Evolutionary conservation across 2,113 vertebrate genomes (phyloP).

Genomic region (Oncorhynchus mykiss): DNA sequence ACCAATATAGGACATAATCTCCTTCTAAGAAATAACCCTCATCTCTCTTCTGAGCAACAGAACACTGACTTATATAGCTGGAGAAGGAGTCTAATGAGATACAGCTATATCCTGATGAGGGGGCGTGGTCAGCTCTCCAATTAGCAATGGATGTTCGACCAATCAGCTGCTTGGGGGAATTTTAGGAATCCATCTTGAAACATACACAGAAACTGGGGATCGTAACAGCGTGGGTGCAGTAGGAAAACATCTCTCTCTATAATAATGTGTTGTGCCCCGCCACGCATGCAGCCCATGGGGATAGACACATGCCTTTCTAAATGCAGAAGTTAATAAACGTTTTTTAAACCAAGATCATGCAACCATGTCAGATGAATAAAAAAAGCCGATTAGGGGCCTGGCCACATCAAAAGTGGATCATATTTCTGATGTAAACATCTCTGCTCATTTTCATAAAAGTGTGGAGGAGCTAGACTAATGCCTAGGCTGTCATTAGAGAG

Average conservation of each 20-base stretch:
- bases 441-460: slow-evolving; percentile 53
- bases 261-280: background rate
- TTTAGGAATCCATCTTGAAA: too few relatives aligned
- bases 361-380: slow-evolving; percentile 62
- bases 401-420: slow-evolving; percentile 63
- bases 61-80: too few relatives aligned
- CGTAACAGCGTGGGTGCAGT: background rate
- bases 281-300: slow-evolving; percentile 5
- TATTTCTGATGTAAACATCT: slow-evolving; percentile 59
- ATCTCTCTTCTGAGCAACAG: too few relatives aligned
- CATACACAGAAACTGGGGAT: too few relatives aligned
- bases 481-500: slow-evolving; percentile 44
- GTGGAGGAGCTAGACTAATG: slow-evolving; percentile 28
- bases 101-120: too few relatives aligned
- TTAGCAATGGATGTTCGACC: too few relatives aligned
- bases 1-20: too few relatives aligned
- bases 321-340: slow-evolving; percentile 63
- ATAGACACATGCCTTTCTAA: slow-evolving; percentile 65
- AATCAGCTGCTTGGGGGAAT: too few relatives aligned
- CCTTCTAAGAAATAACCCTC: too few relatives aligned
- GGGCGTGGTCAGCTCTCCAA: too few relatives aligned
- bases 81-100: too few relatives aligned
- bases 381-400: slow-evolving; percentile 49
- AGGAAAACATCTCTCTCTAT: background rate
- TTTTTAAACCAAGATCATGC: slow-evolving; percentile 60